Base-by-base conservation (phyloP, 2,797 vertebrate genomes). In the Sebastes minor region DNA sequence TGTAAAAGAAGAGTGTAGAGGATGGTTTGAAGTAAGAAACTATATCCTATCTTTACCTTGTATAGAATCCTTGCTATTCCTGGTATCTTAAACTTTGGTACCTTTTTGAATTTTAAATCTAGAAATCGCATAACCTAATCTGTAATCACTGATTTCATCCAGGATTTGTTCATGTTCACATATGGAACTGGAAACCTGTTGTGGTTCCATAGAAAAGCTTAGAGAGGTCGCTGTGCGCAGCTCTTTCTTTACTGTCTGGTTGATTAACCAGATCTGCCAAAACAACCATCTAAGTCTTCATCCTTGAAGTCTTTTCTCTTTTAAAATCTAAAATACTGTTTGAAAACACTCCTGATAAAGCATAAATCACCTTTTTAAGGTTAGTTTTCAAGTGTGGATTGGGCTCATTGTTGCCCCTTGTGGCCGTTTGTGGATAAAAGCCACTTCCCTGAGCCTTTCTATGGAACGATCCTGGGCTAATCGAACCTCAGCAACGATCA, bases 61-160 rank as follows among this genome's bases (percentile, higher is more conserved):
- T 55, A 52, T n/a, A 71, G 46, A 78, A 38, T 79, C 70, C 32
- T 46, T 74, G 23, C 9, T 53, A 46, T 85, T 85, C 13, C 13
- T 46, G 22, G n/a, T 42, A 27, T 61, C 4, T 25, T 33, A 13
- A 46, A 46, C 42, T 20, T 46, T 46, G 42, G 10, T 62, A 60
- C 64, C 8, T 3, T 42, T 74, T 74, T 76, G 4, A 53, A 74
- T 8, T 65, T 46, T 2, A 35, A 52, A 42, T 52, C 2, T n/a
- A 53, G 35, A 56, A 68, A 38, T 81, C 35, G 35, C 22, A 42
- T 14, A 65, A 1, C 55, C 32, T 53, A 60, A 78, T 57, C 49
- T 65, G 1, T 60, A 25, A 63, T 65, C 38, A 27, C 35, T 62
- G 28, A 66, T 73, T 23, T 77, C 56, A 63, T 55, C 25, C 14